These are phyloP conservation scores for Periphyllus acericola DNA, from an alignment of 2,888 invertebrate genomes.

Conservation along the genomic window DNA sequence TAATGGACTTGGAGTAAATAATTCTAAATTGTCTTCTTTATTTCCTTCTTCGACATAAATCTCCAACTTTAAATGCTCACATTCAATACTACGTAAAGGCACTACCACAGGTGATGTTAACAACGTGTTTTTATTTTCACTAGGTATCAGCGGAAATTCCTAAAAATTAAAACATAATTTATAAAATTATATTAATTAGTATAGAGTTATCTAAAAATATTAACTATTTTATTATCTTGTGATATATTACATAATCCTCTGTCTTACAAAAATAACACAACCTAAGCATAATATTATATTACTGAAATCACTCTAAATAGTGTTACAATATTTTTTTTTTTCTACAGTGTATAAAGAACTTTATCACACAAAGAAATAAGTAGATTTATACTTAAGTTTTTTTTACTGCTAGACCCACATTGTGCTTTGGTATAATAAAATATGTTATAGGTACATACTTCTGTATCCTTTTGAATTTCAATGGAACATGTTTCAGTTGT, in stretches of 20 bases:
- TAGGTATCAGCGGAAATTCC: slow-evolving; percentile 70
- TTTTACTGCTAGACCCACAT: no score
- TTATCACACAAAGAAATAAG: no score
- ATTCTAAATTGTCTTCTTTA: slow-evolving; percentile 38
- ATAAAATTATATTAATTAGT: background rate
- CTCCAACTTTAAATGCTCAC: slow-evolving; percentile 68
- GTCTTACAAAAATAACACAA: background rate
- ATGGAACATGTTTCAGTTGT: slow-evolving; percentile 73
- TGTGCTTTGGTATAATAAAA: no score
- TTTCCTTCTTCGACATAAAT: slow-evolving; percentile 66
- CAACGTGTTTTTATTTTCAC: slow-evolving; percentile 65
- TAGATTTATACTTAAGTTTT: no score
- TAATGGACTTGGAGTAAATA: slow-evolving; percentile 55
- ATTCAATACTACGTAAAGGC: slow-evolving; percentile 69
- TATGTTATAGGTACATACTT: slow-evolving; percentile 22
- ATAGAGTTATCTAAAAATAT: no score
- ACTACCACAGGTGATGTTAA: slow-evolving; percentile 67
- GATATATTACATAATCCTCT: background rate
- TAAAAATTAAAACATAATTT: slow-evolving; percentile 64
- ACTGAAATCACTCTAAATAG: no score
- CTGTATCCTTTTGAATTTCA: slow-evolving; percentile 69
- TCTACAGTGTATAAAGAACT: no score
- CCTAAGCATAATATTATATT: no score
- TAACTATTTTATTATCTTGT: no score
- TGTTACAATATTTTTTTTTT: no score